Base-by-base conservation (phyloP, 2,888 invertebrate species). In the Cheiracanthium punctorium region DNA sequence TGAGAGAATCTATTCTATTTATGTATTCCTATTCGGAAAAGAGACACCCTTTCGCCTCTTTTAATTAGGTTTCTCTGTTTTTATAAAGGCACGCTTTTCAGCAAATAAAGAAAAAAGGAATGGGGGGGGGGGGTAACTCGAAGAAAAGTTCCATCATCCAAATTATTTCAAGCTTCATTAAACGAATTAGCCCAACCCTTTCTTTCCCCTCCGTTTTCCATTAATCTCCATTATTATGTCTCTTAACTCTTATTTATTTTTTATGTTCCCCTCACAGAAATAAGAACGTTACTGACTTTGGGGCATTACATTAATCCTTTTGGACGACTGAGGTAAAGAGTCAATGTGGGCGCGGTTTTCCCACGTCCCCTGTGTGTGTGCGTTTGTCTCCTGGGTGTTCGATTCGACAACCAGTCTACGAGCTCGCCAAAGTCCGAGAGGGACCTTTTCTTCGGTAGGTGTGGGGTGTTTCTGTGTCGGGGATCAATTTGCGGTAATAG, bases 41-140 rank as follows among this genome's bases (percentile, higher is more conserved):
- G 67, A 48, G 67, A 48, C 48, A 32, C 28, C 32, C 43, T 58
- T 70, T 70, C 74, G 74, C 79, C 74, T 85, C 84, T 69, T 85
- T 85, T 85, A 85, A 85, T 85, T 85, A 79, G 79, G 70, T 85
- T 84, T 74, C 79, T 74, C 67, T 79, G 79, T 79, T 79, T 84
- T 69, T 81, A 80, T 73, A 67, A 43, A 28, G 20, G 30, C 29
- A 14, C 29, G 37, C 48, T n/a, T 33, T 7, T 20, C n/a, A 41
- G 72, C 73, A 74, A 81, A 81, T 81, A 81, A 81, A 81, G 81
- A 81, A 81, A 75, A 24, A n/a, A n/a, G n/a, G n/a, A n/a, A n/a
- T n/a, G n/a, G n/a, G n/a, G n/a, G n/a, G n/a, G n/a, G 80, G 52
- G 24, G 10, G 58, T 20, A 24, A 1, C 24, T 37, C 37, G 70